Evolutionary conservation across 2,888 invertebrate species (phyloP), one percentile per base, ranked within the genome.

Genomic region (Osmoderma eremita): DNA sequence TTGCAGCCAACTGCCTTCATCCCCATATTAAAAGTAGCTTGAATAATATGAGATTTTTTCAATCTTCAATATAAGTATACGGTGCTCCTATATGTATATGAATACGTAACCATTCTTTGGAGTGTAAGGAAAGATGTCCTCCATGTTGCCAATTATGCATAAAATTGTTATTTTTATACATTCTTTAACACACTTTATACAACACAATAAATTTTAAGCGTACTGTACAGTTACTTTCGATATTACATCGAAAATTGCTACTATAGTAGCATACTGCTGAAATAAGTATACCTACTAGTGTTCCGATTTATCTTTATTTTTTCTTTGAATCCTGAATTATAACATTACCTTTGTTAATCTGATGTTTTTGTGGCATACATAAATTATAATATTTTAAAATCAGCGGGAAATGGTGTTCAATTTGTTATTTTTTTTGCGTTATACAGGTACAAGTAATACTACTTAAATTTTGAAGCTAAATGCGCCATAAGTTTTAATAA

Each of bases 351-450:
- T 53, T 53, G 36, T 53, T 53, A 53, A 53, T 53, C 36, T n/a
- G 38, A 38, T 53, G 12, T 18, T 38, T 53, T 38, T 53, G 38
- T 53, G 3, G 18, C 18, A 38, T 10, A 18, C 38, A 17, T 53
- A 53, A 53, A 38, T 18, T 53, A 38, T 53, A 12, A 18, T 38
- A 38, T 17, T 30, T 53, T 53, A 53, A 53, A 53, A 12, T 8
- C 18, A 36, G 38, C n/a, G 15, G 36, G 18, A 17, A 12, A 18
- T 18, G n/a, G 38, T 18, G 12, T 17, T n/a, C 36, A 53, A 38
- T 53, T 53, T 30, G 30, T 30, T 53, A 53, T 38, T n/a, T 17
- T 39, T n/a, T 53, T 38, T 53, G 18, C 17, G 36, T 53, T 4
- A 38, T 53, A 17, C 18, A 17, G 30, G 10, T 30, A 12, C 12